phyloP scores from a whole-genome alignment of 2,888 invertebrate genomes.

The Petrolisthes manimaculis region DNA sequence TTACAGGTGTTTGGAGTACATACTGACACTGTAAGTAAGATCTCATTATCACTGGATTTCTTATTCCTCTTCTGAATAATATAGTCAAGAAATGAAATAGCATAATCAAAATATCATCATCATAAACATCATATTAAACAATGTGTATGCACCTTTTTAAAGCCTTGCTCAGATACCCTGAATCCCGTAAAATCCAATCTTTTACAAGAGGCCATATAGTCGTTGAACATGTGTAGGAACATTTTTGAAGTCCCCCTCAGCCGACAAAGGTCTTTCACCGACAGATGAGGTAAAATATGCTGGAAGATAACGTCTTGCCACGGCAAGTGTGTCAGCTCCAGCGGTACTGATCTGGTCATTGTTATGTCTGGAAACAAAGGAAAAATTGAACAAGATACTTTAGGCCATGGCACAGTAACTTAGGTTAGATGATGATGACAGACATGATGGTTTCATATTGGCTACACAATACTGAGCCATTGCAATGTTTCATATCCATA shows the following conservation, averaged over 20 bases:
- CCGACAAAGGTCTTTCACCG: slow-evolving; percentile 14
- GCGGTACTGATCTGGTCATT: too few relatives aligned
- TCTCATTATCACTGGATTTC: neutral
- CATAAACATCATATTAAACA: too few relatives aligned
- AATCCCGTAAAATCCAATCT: neutral
- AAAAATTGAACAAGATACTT: too few relatives aligned
- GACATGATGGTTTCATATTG: too few relatives aligned
- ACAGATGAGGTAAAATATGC: slow-evolving; percentile 24
- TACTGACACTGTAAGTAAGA: neutral
- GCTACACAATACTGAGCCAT: too few relatives aligned
- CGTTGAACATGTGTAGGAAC: slow-evolving; percentile 1
- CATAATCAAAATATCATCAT: too few relatives aligned
- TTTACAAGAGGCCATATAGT: slow-evolving; percentile 14
- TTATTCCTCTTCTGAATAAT: neutral
- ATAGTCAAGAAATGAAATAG: neutral
- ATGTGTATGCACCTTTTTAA: neutral
- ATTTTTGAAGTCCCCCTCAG: neutral
- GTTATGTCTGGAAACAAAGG: too few relatives aligned
- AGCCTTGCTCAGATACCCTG: neutral
- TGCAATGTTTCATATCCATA: too few relatives aligned
- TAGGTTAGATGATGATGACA: too few relatives aligned
- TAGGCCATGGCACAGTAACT: too few relatives aligned
- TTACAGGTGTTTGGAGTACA: neutral
- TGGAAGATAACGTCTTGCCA: slow-evolving; percentile 30
- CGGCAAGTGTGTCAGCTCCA: slow-evolving; percentile 14